Evolutionary conservation across 2,888 invertebrate genomes (phyloP), one percentile per base, ranked within the genome.

Genomic region (Cryptus viduatorius): DNA sequence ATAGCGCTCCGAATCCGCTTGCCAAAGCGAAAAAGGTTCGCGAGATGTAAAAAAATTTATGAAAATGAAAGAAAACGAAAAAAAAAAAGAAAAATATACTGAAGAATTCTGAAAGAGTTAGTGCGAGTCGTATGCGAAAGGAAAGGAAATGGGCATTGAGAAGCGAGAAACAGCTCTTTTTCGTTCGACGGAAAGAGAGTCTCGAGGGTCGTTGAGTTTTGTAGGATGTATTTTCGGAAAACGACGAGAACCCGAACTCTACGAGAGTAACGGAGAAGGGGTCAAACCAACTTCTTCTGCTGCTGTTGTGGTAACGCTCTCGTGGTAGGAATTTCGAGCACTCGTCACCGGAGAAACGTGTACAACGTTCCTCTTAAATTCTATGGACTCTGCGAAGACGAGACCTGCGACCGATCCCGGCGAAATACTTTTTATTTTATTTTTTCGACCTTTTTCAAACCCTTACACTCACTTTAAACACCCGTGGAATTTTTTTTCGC

Each of bases 221-320:
- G 37, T 75, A 50, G 68, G 59, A 69, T 75, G 80, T 81, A 81
- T 81, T 81, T 81, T 81, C 37, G 80, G 80, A 81, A 68, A 75
- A 67, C 73, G 61, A 75, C 75, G 75, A 68, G 61, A 75, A 16
- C 42, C 44, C 12, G 64, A 67, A n/a, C 46, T 24, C 29, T 19
- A 50, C 50, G 67, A 46, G 73, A 16, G 73, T 73, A 69, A 14
- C 19, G 56, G 73, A 65, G 19, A 37, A 67, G 67, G 37, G 67
- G 79, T 73, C 79, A 73, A 73, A 48, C 44, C 71, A 56, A 73
- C 29, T 79, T 14, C 16, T 24, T 24, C 44, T n/a, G 31, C 56
- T 77, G 67, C 44, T 79, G 71, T 72, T 71, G 65, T 72, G 42
- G 65, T 53, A 67, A 72, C 42, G 29, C 14, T 29, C 37, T 44